phyloP scores from a whole-genome alignment of 23 tunicate species.

The Trididemnum nubilum region DNA sequence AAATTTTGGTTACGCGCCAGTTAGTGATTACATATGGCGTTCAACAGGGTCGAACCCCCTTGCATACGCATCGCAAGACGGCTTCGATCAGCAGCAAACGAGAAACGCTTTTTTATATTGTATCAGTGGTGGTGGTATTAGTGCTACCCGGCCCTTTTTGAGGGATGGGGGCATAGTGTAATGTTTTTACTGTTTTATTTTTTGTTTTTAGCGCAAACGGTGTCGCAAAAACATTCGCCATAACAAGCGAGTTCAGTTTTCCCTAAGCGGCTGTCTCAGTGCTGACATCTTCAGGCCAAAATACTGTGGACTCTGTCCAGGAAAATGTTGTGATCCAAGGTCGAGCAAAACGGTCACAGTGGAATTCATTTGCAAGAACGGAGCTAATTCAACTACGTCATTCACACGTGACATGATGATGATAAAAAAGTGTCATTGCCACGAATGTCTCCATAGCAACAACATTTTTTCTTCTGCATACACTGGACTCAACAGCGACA shows the following conservation, averaged over 20 bases:
- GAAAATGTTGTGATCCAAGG: slow-evolving; percentile 74
- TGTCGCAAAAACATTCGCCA: slow-evolving; percentile 61
- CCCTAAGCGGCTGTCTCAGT: slow-evolving; percentile 78
- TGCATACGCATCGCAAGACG: no score
- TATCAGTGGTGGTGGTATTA: no score
- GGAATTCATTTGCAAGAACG: slow-evolving; percentile 50
- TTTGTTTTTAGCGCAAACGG: slow-evolving; percentile 44
- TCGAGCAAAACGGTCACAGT: slow-evolving; percentile 50
- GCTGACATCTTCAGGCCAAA: slow-evolving; percentile 61
- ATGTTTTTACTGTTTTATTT: no score
- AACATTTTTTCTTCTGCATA: slow-evolving; percentile 21
- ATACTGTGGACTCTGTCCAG: slow-evolving; percentile 75
- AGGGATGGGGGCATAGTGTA: no score
- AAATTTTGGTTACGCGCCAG: no score
- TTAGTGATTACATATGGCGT: no score
- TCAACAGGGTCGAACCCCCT: no score
- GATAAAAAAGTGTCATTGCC: slow-evolving; percentile 64
- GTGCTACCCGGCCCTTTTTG: no score
- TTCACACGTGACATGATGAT: slow-evolving; percentile 67
- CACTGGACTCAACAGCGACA: slow-evolving; percentile 19
- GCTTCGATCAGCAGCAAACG: no score
- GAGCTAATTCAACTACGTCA: slow-evolving; percentile 2
- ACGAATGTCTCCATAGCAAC: slow-evolving; percentile 30
- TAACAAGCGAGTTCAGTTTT: slow-evolving; percentile 55
- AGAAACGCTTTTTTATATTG: no score